These are phyloP conservation scores for Diabrotica virgifera DNA, from an alignment of 1,140 invertebrate genomes.

Conservation along the genomic window DNA sequence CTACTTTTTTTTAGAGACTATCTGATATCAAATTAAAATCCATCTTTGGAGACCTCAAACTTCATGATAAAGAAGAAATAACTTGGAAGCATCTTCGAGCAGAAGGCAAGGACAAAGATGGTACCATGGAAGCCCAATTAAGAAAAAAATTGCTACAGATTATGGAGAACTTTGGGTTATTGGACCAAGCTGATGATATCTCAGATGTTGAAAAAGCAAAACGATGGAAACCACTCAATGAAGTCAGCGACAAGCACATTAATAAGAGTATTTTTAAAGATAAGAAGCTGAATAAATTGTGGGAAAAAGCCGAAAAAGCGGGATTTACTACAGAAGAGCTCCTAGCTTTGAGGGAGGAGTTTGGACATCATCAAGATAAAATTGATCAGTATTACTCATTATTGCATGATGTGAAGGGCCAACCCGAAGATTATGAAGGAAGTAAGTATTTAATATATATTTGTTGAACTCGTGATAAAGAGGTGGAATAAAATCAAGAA, in stretches of 20 bases:
- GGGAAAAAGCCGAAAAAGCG: constrained; percentile 82
- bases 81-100: constrained; percentile 76
- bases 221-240: constrained; percentile 48
- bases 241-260: constrained; percentile 54
- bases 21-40: constrained; percentile 81
- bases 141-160: constrained; percentile 77
- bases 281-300: constrained; percentile 85
- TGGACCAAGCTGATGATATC: constrained; percentile 76
- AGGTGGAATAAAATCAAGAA: no score
- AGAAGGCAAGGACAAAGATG: constrained; percentile 83
- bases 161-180: constrained; percentile 76
- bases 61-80: constrained; percentile 90
- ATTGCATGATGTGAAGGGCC: constrained; percentile 64
- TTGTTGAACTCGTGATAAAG: no score
- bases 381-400: constrained; percentile 85
- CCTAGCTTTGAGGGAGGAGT: constrained; percentile 82
- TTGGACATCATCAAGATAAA: constrained; percentile 88
- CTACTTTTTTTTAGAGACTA: constrained; percentile 63
- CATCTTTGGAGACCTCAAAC: constrained; percentile 81
- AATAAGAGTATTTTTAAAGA: constrained; percentile 79
- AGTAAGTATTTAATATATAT: constrained; percentile 58
- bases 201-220: constrained; percentile 54
- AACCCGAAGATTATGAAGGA: constrained; percentile 51
- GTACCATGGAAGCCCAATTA: constrained; percentile 77
- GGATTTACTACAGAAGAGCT: constrained; percentile 84